Percentiles rank a stretch among this genome's conserved stretches.
Evolutionary conservation across 2,113 vertebrate genomes (phyloP).

Genomic region (Upupa epops): DNA sequence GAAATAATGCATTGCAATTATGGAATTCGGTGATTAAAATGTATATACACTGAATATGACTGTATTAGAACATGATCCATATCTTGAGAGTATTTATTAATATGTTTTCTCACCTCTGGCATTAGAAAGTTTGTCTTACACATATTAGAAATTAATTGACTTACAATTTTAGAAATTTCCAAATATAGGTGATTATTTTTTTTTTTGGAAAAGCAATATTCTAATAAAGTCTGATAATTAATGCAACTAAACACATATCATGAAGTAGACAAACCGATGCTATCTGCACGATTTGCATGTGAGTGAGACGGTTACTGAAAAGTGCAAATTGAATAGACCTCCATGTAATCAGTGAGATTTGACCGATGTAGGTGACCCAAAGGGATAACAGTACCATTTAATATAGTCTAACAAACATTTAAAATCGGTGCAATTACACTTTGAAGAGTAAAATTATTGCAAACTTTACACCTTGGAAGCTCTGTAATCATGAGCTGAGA

Average conservation of each 20-base stretch:
- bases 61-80: not conserved
- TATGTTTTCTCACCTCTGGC: not conserved
- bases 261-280: not conserved
- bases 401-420: not conserved
- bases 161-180: not conserved
- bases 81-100: not conserved
- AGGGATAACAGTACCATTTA: not conserved
- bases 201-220: not conserved
- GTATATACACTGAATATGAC: not conserved
- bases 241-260: not conserved
- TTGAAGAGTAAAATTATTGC: not conserved
- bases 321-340: not conserved
- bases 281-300: not conserved
- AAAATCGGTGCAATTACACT: not conserved
- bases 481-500: not conserved
- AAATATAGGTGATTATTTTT: not conserved
- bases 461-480: not conserved
- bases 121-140: not conserved
- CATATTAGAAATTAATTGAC: not conserved
- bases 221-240: not conserved
- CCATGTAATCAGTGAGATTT: not conserved
- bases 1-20: not conserved
- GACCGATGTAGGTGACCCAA: not conserved
- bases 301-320: not conserved
- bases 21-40: not conserved